Evolutionary conservation across 2,113 vertebrate genomes (phyloP).

Genomic region (Natator depressus): DNA sequence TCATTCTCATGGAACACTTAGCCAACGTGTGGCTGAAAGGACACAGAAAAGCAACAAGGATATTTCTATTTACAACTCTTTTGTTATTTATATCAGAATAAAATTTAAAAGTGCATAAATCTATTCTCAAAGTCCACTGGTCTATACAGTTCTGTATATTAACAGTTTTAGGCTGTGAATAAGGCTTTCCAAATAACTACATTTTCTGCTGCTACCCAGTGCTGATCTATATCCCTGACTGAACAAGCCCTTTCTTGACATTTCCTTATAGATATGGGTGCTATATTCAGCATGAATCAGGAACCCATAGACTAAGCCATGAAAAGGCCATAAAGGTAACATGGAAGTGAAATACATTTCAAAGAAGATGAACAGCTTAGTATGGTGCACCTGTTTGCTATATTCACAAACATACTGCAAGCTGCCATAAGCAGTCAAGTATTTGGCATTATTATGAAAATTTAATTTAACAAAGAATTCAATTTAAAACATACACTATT

Average conservation of each 20-base stretch:
- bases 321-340: not conserved
- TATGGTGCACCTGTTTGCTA: not conserved
- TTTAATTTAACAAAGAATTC: not conserved
- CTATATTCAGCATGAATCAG: not conserved
- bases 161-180: not conserved
- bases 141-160: not conserved
- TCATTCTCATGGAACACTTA: not conserved
- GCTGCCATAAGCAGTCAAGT: not conserved
- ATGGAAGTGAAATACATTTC: not conserved
- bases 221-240: not conserved
- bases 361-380: not conserved
- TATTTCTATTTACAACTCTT: not conserved
- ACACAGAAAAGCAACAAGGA: fast-evolving
- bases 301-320: not conserved
- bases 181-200: not conserved
- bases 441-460: not conserved
- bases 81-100: not conserved
- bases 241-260: not conserved
- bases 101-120: not conserved
- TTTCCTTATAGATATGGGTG: not conserved
- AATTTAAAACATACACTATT: not conserved
- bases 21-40: not conserved
- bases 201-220: not conserved
- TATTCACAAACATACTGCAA: not conserved
- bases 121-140: not conserved